These are phyloP conservation scores for Anabas testudineus DNA, from an alignment of 2,797 vertebrate genomes.

Conservation along the genomic window DNA sequence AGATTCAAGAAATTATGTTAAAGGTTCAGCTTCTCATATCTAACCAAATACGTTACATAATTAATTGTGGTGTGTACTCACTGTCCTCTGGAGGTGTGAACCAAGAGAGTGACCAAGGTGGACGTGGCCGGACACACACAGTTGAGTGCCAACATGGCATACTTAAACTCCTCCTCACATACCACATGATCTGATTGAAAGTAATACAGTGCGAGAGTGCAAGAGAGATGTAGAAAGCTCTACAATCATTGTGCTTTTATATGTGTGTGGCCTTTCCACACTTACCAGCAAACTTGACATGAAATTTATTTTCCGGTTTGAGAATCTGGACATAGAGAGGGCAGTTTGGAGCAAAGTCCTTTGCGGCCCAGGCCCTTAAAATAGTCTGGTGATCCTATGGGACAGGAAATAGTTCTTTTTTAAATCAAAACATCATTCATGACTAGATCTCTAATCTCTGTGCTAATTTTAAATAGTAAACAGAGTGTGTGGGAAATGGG, in stretches of 20 bases:
- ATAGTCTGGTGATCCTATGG: constrained; percentile 98
- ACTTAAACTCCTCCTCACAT: constrained; percentile 99
- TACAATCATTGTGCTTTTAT: background rate
- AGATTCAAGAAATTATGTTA: background rate
- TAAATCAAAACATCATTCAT: too few species aligned
- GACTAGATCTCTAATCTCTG: constrained; percentile 18
- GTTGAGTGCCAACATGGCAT: constrained; percentile 98
- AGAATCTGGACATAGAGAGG: constrained; percentile 98
- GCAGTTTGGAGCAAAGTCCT: constrained; percentile 98
- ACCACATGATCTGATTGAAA: constrained; percentile 93
- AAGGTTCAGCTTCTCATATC: too few species aligned
- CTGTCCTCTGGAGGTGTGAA: constrained; percentile 99
- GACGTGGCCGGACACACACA: constrained; percentile 98
- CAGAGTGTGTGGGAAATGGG: constrained; percentile 34
- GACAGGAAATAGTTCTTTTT: constrained; percentile 10
- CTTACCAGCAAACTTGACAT: constrained; percentile 99
- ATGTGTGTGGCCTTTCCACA: background rate
- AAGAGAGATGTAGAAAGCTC: background rate
- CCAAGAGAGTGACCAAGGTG: constrained; percentile 95
- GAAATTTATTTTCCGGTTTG: constrained; percentile 99
- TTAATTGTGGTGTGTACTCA: constrained; percentile 82
- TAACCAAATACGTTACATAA: background rate
- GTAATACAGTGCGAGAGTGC: background rate
- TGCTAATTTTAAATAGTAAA: constrained; percentile 26
- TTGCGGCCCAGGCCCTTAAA: constrained; percentile 98